Conservation (phyloP, 1,140 invertebrate genomes). For the Schlechtendalia chinensis region DNA sequence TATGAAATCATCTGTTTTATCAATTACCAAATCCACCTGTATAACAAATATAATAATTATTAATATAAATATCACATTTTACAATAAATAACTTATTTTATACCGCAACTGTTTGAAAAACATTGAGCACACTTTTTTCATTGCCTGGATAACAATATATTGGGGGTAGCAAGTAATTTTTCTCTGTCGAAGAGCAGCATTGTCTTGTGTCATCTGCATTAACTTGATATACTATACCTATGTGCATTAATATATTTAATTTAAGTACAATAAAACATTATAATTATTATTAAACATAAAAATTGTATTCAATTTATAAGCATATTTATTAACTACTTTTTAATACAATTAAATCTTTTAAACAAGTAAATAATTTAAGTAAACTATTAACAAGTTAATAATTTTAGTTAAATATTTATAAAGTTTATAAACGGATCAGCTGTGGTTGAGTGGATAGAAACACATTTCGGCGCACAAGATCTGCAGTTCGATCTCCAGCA, state of each 20-base stretch:
- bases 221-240: constrained; percentile 18
- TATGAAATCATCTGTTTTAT: constrained; percentile 16
- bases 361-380: no score
- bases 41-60: neutral
- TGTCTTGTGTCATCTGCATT: constrained; percentile 25
- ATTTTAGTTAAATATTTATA: no score
- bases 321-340: no score
- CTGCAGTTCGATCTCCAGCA: no score
- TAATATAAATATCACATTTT: neutral
- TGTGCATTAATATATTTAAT: neutral
- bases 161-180: constrained; percentile 2
- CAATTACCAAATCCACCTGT: constrained; percentile 39
- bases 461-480: no score
- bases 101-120: constrained; percentile 45
- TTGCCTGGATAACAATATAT: constrained; percentile 33
- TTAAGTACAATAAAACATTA: neutral
- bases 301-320: neutral
- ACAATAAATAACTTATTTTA: neutral
- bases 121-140: constrained; percentile 17
- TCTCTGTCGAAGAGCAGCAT: neutral
- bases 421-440: no score
- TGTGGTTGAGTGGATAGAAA: no score
- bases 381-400: no score
- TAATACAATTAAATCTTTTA: no score
- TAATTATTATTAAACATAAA: neutral